A percentile compares a stretch with the other conserved stretches of the same genome.
phyloP scores from a whole-genome alignment of 2,797 vertebrate species.

The Anas bernieri region DNA sequence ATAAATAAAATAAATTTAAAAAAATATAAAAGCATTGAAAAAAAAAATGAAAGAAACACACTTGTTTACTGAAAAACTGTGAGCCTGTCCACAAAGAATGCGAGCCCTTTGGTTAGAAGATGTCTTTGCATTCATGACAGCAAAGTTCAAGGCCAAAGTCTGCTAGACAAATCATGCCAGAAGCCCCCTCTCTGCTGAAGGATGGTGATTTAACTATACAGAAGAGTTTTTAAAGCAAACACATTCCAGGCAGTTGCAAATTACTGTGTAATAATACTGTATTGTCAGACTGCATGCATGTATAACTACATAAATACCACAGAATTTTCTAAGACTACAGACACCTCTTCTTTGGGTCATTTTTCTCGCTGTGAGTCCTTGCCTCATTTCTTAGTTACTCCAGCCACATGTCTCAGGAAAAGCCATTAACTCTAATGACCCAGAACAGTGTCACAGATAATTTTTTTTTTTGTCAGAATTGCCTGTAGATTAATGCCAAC shows the following conservation, averaged over 20 bases:
- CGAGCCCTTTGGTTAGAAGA: not conserved
- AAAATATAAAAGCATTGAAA: not conserved
- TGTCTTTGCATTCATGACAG: rapidly evolving
- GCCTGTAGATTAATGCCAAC: not conserved
- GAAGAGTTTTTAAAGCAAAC: not conserved
- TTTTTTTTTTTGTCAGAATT: not conserved
- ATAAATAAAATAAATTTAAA: not conserved
- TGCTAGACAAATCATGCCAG: not conserved
- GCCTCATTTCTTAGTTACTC: not conserved
- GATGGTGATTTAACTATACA: not conserved
- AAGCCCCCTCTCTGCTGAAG: rapidly evolving
- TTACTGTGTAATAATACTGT: not conserved
- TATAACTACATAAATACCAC: rapidly evolving
- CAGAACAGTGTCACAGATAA: constrained; percentile 12
- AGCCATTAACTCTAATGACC: constrained; percentile 35
- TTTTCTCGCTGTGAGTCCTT: not conserved
- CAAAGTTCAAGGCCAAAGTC: not conserved
- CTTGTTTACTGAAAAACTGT: not conserved
- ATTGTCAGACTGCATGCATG: rapidly evolving
- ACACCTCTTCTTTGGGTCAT: not conserved
- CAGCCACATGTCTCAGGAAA: constrained; percentile 26
- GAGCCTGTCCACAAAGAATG: not conserved
- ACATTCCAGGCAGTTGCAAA: not conserved
- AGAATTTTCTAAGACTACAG: not conserved
- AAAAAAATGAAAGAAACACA: not conserved